phyloP scores from a whole-genome alignment of 2,113 vertebrate species.

The Rana temporaria region DNA sequence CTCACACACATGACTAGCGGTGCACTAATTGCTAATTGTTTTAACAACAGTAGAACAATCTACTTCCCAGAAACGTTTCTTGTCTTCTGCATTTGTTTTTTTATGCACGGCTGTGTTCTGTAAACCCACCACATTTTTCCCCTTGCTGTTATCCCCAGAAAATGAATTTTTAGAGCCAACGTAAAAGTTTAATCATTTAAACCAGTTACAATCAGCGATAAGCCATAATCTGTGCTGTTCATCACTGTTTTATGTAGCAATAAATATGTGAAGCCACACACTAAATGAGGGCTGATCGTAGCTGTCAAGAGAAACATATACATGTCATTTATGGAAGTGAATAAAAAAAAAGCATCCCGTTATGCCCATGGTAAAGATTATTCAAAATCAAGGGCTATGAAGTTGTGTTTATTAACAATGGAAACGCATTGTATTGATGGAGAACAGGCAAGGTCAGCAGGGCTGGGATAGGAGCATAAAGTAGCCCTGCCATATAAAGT shows the following conservation, averaged over 20 bases:
- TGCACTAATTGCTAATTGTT: slow-evolving; percentile 29
- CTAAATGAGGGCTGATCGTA: slow-evolving; percentile 63
- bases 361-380: slow-evolving; percentile 60
- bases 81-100: neutral
- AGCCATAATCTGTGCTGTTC: slow-evolving; percentile 67
- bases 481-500: too few species aligned
- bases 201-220: slow-evolving; percentile 65
- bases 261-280: slow-evolving; percentile 67
- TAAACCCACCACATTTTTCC: neutral
- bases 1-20: slow-evolving; percentile 4
- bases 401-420: too few species aligned
- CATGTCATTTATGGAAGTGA: slow-evolving; percentile 65
- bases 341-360: slow-evolving; percentile 68
- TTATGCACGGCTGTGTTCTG: slow-evolving; percentile 4
- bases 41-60: slow-evolving; percentile 31
- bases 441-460: too few species aligned
- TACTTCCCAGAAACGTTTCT: neutral
- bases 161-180: slow-evolving; percentile 62
- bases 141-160: slow-evolving; percentile 6
- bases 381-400: neutral
- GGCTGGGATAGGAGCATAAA: too few species aligned
- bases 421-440: too few species aligned
- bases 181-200: slow-evolving; percentile 72
- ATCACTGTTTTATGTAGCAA: slow-evolving; percentile 65
- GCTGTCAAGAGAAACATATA: slow-evolving; percentile 63